Percentiles rank a stretch among this genome's conserved stretches.
These are phyloP conservation scores for Steinernema carpocapsae DNA, from an alignment of 2,888 invertebrate genomes.

Conservation along the genomic window DNA sequence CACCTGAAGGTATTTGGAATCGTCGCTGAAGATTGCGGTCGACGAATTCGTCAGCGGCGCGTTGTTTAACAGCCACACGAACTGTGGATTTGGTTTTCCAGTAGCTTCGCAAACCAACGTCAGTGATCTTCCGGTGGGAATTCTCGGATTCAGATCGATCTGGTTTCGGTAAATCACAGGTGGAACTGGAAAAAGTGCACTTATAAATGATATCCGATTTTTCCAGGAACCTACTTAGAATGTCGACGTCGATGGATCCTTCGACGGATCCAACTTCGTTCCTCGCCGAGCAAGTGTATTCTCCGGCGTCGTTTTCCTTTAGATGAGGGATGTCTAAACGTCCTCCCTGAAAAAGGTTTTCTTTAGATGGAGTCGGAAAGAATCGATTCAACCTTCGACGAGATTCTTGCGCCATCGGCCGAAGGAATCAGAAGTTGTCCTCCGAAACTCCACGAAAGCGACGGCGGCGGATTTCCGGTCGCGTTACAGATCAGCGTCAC, in stretches of 20 bases:
- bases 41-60: slow-evolving; percentile 39
- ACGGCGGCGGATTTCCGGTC: slow-evolving; percentile 69
- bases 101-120: slow-evolving; percentile 73
- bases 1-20: slow-evolving; percentile 53
- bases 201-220: not conserved
- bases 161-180: slow-evolving; percentile 69
- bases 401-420: slow-evolving; percentile 57
- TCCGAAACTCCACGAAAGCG: slow-evolving; percentile 68
- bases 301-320: slow-evolving; percentile 73
- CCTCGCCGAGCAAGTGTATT: slow-evolving; percentile 71
- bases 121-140: slow-evolving; percentile 73
- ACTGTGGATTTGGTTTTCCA: slow-evolving; percentile 73
- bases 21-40: slow-evolving; percentile 49
- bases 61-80: slow-evolving; percentile 71
- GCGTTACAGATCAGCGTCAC: slow-evolving; percentile 70
- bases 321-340: slow-evolving; percentile 66
- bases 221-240: slow-evolving; percentile 73
- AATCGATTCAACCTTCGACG: slow-evolving; percentile 43
- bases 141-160: slow-evolving; percentile 64
- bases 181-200: slow-evolving; percentile 69
- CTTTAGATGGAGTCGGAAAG: not conserved
- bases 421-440: slow-evolving; percentile 72
- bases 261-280: slow-evolving; percentile 74
- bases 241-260: slow-evolving; percentile 73
- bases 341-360: slow-evolving; percentile 45